Conservation (phyloP, 2,113 vertebrate genomes). For the Phyllostomus discolor region DNA sequence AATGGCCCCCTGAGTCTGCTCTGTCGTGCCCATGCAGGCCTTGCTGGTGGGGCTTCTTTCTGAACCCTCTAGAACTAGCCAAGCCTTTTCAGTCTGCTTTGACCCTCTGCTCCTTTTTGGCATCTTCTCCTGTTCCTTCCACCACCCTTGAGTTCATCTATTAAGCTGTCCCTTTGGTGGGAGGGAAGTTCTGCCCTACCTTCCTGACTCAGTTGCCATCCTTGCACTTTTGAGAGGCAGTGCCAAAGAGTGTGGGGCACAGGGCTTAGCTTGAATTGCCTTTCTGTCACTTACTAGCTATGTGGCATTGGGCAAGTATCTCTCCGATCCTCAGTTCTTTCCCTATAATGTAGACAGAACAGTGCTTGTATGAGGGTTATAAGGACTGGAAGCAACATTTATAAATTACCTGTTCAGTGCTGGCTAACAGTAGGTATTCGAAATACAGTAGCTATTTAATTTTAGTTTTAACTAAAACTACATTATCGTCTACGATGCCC, state of each 20-base stretch:
- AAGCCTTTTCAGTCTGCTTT: neutral
- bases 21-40: neutral
- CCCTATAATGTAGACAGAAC: neutral
- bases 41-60: neutral
- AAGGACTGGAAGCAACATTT: neutral
- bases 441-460: neutral
- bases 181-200: neutral
- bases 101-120: neutral
- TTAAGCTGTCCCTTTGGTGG: neutral
- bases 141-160: neutral
- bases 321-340: neutral
- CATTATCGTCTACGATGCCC: neutral
- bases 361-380: neutral
- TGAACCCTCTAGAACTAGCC: neutral
- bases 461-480: neutral
- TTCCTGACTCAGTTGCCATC: too few species aligned
- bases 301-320: neutral
- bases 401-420: neutral
- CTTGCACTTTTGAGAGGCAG: neutral
- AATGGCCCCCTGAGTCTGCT: fast-evolving
- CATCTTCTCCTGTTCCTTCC: neutral
- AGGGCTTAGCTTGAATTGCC: neutral
- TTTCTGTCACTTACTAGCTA: neutral
- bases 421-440: neutral
- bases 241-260: neutral